Evolutionary conservation across 2,888 invertebrate genomes (phyloP).

Genomic region (Drosophila affinis): DNA sequence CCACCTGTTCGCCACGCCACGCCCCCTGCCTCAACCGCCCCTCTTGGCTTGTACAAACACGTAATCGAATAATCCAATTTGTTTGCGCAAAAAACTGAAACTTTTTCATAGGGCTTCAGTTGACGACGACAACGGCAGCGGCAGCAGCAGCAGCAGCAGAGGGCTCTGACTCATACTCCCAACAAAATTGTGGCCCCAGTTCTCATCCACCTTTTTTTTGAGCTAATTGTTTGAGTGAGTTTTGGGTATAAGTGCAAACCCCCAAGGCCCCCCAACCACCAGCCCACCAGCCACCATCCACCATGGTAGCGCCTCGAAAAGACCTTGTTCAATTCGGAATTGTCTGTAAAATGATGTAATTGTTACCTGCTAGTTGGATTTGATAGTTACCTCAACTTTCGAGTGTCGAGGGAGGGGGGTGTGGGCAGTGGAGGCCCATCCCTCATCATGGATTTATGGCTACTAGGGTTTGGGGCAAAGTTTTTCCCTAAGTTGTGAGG

Average conservation of each 20-base stretch:
- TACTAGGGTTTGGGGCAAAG: background rate
- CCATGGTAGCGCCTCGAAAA: constrained; percentile 8
- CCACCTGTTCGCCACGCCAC: constrained; percentile 1
- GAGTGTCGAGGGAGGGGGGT: background rate
- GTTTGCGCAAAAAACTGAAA: constrained; percentile 75
- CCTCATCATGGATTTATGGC: background rate
- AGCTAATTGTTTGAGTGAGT: constrained; percentile 69
- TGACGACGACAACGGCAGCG: constrained; percentile 37
- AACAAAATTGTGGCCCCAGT: constrained; percentile 5
- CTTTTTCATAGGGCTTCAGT: constrained; percentile 65
- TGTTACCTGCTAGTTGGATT: constrained; percentile 30
- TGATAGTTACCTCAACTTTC: constrained; percentile 34
- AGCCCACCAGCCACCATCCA: background rate
- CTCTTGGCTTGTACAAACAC: constrained; percentile 60
- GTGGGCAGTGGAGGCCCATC: background rate
- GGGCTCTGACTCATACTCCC: constrained; percentile 16
- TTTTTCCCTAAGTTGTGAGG: background rate
- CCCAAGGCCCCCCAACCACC: background rate
- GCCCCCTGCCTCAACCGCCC: constrained; percentile 16
- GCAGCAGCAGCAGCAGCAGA: background rate
- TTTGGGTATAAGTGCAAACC: constrained; percentile 29
- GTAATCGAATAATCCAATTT: constrained; percentile 80
- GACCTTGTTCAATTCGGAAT: constrained; percentile 41
- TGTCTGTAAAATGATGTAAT: constrained; percentile 60
- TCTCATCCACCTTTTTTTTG: constrained; percentile 13